A percentile compares a stretch with the other conserved stretches of the same genome.
phyloP scores from a whole-genome alignment of 2,797 vertebrate genomes.

The Gallirallus australis region DNA sequence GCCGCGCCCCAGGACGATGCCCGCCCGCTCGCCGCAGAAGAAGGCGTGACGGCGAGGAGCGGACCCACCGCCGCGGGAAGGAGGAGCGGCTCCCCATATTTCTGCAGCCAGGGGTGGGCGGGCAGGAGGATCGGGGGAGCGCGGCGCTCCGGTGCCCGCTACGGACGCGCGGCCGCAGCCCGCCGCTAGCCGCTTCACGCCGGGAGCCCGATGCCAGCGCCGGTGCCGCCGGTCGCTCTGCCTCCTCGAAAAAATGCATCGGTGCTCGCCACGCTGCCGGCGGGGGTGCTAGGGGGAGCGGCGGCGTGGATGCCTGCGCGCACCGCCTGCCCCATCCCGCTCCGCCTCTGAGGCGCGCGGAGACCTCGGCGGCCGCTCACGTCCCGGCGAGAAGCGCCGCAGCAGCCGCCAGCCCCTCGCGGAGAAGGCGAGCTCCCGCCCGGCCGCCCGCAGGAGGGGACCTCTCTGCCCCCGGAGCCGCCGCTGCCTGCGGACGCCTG shows the following conservation, averaged over 20 bases:
- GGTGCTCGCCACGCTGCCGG: neutral
- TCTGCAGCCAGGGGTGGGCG: neutral
- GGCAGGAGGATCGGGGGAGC: neutral
- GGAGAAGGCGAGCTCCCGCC: neutral
- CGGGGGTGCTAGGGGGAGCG: neutral
- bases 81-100: constrained; percentile 16
- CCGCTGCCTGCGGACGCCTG: neutral
- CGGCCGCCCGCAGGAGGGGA: neutral
- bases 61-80: constrained; percentile 42
- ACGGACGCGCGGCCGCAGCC: neutral
- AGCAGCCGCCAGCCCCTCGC: neutral
- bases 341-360: neutral
- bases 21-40: neutral
- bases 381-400: neutral
- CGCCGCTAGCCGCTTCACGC: neutral
- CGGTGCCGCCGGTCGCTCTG: constrained; percentile 68
- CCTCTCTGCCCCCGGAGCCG: neutral
- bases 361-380: neutral
- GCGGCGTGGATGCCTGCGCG: neutral
- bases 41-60: neutral
- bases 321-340: neutral
- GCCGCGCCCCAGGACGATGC: neutral
- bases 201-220: constrained; percentile 57
- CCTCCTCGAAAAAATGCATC: constrained; percentile 23
- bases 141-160: neutral